Conservation (phyloP, 2,888 invertebrate genomes). For the Steinernema scapterisci region DNA sequence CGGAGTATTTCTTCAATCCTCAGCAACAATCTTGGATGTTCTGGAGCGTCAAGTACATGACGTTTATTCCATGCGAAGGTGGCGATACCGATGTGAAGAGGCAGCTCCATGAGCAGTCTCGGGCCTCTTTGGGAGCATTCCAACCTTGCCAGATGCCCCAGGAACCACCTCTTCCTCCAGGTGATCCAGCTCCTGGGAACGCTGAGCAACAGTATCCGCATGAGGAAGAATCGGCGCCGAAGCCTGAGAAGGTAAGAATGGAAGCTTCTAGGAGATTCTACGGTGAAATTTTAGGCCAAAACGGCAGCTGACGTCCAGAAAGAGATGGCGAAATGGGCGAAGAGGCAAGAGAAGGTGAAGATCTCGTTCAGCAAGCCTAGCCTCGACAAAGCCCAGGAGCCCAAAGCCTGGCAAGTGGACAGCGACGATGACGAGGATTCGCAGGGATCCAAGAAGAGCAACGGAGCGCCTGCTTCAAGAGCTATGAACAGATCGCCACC, state of each 20-base stretch:
- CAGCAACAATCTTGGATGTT: constrained; percentile 79
- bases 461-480: background rate
- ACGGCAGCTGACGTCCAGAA: constrained; percentile 66
- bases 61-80: constrained; percentile 52
- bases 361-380: constrained; percentile 48
- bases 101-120: constrained; percentile 39
- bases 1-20: constrained; percentile 86
- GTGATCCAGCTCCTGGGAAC: background rate
- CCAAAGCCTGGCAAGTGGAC: background rate
- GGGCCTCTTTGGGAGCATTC: background rate
- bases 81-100: constrained; percentile 41
- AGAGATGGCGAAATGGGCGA: constrained; percentile 93
- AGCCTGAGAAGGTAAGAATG: constrained; percentile 61
- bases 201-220: background rate
- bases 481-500: background rate
- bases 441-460: constrained; percentile 40
- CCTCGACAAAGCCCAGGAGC: background rate
- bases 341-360: constrained; percentile 93
- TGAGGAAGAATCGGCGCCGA: background rate
- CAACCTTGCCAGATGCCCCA: background rate
- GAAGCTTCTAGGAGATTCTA: background rate
- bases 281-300: constrained; percentile 66
- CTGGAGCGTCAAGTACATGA: constrained; percentile 77
- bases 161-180: background rate
- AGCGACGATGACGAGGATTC: constrained; percentile 68